These are phyloP conservation scores for Epizoanthus ramosus DNA, from an alignment of 92 coral and sea anemone genomes.

Conservation along the genomic window DNA sequence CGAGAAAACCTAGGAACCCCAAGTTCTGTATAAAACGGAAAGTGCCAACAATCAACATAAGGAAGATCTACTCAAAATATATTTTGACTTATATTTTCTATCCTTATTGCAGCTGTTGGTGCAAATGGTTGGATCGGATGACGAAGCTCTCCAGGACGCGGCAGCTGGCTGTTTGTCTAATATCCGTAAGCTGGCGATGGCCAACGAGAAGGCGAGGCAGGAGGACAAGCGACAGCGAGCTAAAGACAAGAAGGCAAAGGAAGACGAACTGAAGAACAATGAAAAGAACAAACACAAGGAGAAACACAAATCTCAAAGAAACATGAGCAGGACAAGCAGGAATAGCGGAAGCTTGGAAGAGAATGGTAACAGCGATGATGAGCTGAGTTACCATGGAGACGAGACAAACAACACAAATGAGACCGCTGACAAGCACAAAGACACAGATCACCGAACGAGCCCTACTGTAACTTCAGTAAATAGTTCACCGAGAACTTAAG, in stretches of 20 bases:
- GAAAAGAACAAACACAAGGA: background rate
- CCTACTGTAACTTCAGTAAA: too few relatives aligned
- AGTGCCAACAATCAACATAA: background rate
- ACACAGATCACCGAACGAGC: too few relatives aligned
- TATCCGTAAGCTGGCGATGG: constrained; percentile 87
- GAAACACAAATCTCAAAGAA: too few relatives aligned
- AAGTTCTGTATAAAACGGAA: background rate
- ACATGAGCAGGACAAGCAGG: too few relatives aligned
- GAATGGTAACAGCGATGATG: too few relatives aligned
- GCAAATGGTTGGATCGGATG: constrained; percentile 93
- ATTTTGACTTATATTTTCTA: too few relatives aligned
- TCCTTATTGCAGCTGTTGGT: constrained; percentile 66
- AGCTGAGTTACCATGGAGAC: too few relatives aligned
- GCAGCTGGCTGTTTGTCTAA: constrained; percentile 90
- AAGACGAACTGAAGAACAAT: background rate
- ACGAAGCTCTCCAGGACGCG: constrained; percentile 83
- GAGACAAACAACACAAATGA: too few relatives aligned
- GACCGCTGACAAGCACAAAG: too few relatives aligned
- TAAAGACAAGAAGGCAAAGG: constrained; percentile 4
- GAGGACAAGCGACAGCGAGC: constrained; percentile 32
- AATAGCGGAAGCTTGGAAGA: too few relatives aligned
- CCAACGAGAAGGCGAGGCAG: constrained; percentile 69
- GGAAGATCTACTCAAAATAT: background rate
- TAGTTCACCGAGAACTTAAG: too few relatives aligned
- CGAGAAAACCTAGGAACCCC: too few relatives aligned